phyloP scores from a whole-genome alignment of 37 sponge, comb jelly and placozoan species.

The Haliclona indistincta region DNA sequence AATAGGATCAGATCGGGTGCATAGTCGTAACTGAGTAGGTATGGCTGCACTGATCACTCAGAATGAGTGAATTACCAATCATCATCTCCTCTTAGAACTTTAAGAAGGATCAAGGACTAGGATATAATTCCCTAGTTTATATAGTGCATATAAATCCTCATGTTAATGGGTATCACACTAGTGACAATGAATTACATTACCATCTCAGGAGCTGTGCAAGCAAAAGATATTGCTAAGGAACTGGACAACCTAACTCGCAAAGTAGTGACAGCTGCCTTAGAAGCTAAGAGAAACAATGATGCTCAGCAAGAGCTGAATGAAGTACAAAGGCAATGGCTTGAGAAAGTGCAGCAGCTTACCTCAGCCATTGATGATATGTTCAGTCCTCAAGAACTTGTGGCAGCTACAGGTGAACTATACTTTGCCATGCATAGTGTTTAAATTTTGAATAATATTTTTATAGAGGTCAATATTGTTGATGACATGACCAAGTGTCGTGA shows the following conservation, averaged over 20 bases:
- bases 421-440: background rate
- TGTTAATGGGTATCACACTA: no score
- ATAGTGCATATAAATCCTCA: no score
- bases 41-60: slow-evolving; percentile 74
- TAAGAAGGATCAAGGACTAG: slow-evolving; percentile 69
- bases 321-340: slow-evolving; percentile 62
- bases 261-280: slow-evolving; percentile 63
- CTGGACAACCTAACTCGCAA: slow-evolving; percentile 64
- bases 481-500: slow-evolving; percentile 74
- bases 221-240: slow-evolving; percentile 42
- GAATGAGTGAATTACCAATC: slow-evolving; percentile 56
- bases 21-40: slow-evolving; percentile 43
- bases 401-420: slow-evolving; percentile 50
- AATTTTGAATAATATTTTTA: background rate
- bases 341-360: slow-evolving; percentile 69
- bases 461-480: slow-evolving; percentile 74
- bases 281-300: slow-evolving; percentile 26
- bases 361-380: slow-evolving; percentile 74
- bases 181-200: no score
- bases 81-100: slow-evolving; percentile 83
- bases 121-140: no score
- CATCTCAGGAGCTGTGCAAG: slow-evolving; percentile 29
- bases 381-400: slow-evolving; percentile 70
- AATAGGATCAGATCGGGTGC: background rate
- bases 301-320: slow-evolving; percentile 51